phyloP scores from a whole-genome alignment of 2,888 invertebrate species.

The Pasiphila rectangulata region DNA sequence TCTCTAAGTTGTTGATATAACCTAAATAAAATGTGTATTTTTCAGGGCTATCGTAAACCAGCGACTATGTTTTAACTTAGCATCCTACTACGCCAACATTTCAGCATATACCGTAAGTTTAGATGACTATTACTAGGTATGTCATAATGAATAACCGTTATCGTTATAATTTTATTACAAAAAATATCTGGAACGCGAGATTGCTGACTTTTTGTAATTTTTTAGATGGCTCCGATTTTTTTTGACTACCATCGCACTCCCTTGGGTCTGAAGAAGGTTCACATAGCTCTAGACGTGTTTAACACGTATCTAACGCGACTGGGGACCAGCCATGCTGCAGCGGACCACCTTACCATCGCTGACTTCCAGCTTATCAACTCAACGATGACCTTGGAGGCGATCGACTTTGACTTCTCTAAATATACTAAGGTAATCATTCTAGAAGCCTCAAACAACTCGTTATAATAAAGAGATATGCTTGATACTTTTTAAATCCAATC shows the following conservation, averaged over 20 bases:
- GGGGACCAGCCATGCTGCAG: slow-evolving; percentile 84
- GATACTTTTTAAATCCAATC: neutral
- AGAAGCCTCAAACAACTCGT: too few relatives aligned
- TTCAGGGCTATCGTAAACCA: slow-evolving; percentile 88
- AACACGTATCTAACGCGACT: slow-evolving; percentile 83
- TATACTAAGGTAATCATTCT: slow-evolving; percentile 30
- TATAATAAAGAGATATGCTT: too few relatives aligned
- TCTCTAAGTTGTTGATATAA: neutral
- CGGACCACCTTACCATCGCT: slow-evolving; percentile 86
- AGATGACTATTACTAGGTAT: too few relatives aligned
- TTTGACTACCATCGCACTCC: slow-evolving; percentile 87
- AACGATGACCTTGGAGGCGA: slow-evolving; percentile 84
- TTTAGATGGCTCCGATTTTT: slow-evolving; percentile 88
- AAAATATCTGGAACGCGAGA: too few relatives aligned
- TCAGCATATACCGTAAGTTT: slow-evolving; percentile 82
- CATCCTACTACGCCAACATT: slow-evolving; percentile 87
- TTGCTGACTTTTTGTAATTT: too few relatives aligned
- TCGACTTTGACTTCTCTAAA: slow-evolving; percentile 34
- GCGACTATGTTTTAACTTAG: slow-evolving; percentile 88
- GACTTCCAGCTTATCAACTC: slow-evolving; percentile 87
- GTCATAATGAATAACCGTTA: too few relatives aligned
- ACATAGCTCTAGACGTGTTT: slow-evolving; percentile 84
- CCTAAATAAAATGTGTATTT: too few relatives aligned
- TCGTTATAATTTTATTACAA: too few relatives aligned
- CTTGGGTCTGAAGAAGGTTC: slow-evolving; percentile 84